A percentile compares a stretch with the other conserved stretches of the same genome.
Conservation (phyloP, 2,888 invertebrate genomes). For the Nysson spinosus region DNA sequence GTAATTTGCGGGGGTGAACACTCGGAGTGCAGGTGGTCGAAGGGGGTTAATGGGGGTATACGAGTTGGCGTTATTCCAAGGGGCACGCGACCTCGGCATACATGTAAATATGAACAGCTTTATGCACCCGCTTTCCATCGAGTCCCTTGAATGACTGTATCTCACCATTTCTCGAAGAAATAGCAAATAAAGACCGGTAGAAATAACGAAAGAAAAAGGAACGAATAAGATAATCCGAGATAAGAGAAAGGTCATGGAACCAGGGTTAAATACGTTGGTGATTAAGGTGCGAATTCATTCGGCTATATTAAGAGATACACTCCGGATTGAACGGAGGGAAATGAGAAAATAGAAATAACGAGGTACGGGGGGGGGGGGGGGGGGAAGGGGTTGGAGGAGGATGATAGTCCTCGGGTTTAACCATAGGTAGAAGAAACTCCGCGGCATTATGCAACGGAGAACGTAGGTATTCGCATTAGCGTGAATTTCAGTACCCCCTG, state of each 20-base stretch:
- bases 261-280: too few species aligned
- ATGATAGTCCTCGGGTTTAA: too few species aligned
- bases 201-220: not conserved
- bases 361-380: not conserved
- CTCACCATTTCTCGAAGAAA: not conserved
- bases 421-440: too few species aligned
- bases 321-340: slow-evolving; percentile 8
- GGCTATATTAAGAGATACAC: slow-evolving; percentile 11
- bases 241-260: too few species aligned
- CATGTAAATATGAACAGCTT: slow-evolving; percentile 68
- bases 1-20: slow-evolving; percentile 25
- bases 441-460: too few species aligned
- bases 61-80: slow-evolving; percentile 70
- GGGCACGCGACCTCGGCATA: slow-evolving; percentile 71
- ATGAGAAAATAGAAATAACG: slow-evolving; percentile 2
- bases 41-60: slow-evolving; percentile 55
- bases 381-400: not conserved
- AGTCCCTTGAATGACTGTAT: slow-evolving; percentile 5
- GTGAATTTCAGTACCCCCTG: slow-evolving; percentile 35
- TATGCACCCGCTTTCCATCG: slow-evolving; percentile 53
- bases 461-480: slow-evolving; percentile 45
- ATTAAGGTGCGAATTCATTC: too few species aligned
- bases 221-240: too few species aligned
- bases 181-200: not conserved
- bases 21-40: slow-evolving; percentile 17